phyloP scores from a whole-genome alignment of 2,888 invertebrate species.

The Patella caerulea region DNA sequence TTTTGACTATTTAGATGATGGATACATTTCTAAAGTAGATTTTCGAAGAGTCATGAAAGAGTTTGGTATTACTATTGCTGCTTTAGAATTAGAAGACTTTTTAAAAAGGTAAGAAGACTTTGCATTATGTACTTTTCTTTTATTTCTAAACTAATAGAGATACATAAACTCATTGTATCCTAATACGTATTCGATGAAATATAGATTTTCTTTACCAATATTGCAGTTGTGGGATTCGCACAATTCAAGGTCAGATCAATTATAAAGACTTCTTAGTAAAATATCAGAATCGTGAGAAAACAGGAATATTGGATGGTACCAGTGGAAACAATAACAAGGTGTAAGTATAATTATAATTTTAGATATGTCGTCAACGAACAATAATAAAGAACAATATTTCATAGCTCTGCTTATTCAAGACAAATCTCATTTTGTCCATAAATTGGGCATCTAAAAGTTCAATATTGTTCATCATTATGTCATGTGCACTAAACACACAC shows the following conservation, averaged over 20 bases:
- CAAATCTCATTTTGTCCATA: too few species aligned
- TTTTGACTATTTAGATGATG: conserved; percentile 61
- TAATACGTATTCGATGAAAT: background rate
- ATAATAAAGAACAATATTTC: too few species aligned
- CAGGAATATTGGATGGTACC: conserved; percentile 46
- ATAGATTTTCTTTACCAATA: background rate
- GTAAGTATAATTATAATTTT: conserved; percentile 42
- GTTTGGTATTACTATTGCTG: conserved; percentile 57
- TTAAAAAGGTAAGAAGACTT: conserved; percentile 46
- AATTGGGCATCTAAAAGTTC: too few species aligned
- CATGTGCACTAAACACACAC: too few species aligned
- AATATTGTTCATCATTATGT: too few species aligned
- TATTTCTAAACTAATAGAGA: too few species aligned
- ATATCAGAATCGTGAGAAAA: conserved; percentile 53
- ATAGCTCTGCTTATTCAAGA: too few species aligned
- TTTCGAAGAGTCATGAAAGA: conserved; percentile 61
- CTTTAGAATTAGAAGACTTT: conserved; percentile 58
- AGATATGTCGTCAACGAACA: too few species aligned
- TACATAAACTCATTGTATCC: background rate
- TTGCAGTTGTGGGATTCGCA: conserved; percentile 44
- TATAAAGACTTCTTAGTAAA: conserved; percentile 55
- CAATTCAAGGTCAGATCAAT: conserved; percentile 50
- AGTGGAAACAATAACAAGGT: conserved; percentile 42
- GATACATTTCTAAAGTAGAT: conserved; percentile 56
- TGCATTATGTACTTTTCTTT: too few species aligned